Evolutionary conservation across 2,888 invertebrate species (phyloP).

Genomic region (Drosophila ochracea): DNA sequence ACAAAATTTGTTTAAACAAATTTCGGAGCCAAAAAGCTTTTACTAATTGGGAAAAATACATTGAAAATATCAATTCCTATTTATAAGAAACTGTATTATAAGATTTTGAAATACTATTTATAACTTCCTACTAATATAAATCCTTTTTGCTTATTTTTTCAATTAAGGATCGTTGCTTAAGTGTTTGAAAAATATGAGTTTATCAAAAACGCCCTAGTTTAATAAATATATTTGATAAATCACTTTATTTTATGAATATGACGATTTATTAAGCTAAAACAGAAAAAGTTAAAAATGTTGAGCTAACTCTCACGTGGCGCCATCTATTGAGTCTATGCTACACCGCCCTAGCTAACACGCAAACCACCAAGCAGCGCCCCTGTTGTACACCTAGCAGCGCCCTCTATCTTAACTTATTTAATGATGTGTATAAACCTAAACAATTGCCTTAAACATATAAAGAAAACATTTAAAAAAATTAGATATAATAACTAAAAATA

Average conservation of each 20-base stretch:
- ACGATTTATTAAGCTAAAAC: neutral
- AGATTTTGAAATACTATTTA: neutral
- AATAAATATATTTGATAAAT: neutral
- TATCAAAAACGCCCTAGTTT: neutral
- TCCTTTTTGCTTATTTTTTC: neutral
- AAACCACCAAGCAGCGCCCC: slow-evolving; percentile 14
- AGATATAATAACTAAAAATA: neutral
- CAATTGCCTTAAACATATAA: neutral
- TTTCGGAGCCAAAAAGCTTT: neutral
- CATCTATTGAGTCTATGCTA: neutral
- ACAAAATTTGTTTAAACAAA: neutral
- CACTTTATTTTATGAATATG: neutral
- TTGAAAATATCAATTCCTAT: neutral
- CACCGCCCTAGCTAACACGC: slow-evolving; percentile 3
- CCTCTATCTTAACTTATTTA: slow-evolving; percentile 7
- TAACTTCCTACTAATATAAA: neutral
- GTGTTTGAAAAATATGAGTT: neutral
- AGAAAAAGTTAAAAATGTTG: neutral
- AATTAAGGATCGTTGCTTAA: neutral
- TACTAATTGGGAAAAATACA: neutral
- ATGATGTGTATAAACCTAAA: neutral
- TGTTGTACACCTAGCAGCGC: neutral
- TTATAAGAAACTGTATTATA: neutral
- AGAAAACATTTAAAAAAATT: neutral
- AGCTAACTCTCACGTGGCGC: rapidly evolving